phyloP scores from a whole-genome alignment of 1,140 invertebrate genomes.

The Hetaerina americana region DNA sequence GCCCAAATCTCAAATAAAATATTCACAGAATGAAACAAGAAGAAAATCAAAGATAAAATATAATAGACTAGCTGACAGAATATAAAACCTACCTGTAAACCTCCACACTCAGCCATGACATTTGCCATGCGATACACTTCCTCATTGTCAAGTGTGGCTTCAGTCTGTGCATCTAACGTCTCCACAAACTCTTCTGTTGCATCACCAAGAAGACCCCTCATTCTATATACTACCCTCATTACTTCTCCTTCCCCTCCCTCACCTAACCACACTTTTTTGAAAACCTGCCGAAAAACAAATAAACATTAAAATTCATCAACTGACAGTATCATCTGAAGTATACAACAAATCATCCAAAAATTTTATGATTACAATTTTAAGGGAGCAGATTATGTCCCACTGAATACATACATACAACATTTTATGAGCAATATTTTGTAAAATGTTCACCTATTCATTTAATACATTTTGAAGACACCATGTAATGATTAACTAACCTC shows the following conservation, averaged over 20 bases:
- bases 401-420: no score
- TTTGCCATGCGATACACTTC: slow-evolving; percentile 72
- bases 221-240: slow-evolving; percentile 97
- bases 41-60: background rate
- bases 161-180: slow-evolving; percentile 75
- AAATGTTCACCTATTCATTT: no score
- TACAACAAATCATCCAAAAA: background rate
- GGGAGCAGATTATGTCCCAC: no score
- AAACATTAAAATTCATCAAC: background rate
- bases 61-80: background rate
- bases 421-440: no score
- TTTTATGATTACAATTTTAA: no score
- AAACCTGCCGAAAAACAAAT: slow-evolving; percentile 26
- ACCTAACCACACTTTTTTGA: slow-evolving; percentile 62
- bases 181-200: slow-evolving; percentile 98
- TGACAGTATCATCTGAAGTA: background rate
- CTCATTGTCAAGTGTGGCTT: slow-evolving; percentile 86
- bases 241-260: slow-evolving; percentile 77
- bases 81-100: slow-evolving; percentile 50
- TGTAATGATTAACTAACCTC: slow-evolving; percentile 44
- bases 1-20: background rate
- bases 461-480: background rate
- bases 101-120: slow-evolving; percentile 73
- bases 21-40: background rate
- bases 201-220: slow-evolving; percentile 91